Conservation (phyloP, 2,113 vertebrate genomes). For the Clarias magur region DNA sequence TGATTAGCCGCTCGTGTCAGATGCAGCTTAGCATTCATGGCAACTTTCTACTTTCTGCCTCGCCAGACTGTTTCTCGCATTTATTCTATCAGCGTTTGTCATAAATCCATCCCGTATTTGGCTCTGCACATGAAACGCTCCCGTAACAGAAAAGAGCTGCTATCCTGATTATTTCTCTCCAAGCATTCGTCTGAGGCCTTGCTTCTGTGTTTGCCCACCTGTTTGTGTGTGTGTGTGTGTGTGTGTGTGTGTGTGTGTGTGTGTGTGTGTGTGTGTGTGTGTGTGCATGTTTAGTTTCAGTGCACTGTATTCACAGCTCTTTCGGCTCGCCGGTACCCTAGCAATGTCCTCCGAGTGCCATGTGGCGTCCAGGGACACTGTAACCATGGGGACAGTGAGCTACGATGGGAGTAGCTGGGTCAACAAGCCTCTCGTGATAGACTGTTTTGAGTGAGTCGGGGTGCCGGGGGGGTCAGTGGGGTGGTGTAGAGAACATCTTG, state of each 20-base stretch:
- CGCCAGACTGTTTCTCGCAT: conserved; percentile 63
- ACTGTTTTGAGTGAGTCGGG: conserved; percentile 55
- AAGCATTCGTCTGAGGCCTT: conserved; percentile 15
- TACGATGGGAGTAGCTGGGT: conserved; percentile 55
- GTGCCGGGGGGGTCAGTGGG: conserved; percentile 51
- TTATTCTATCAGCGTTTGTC: conserved; percentile 8
- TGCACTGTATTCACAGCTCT: conserved; percentile 55
- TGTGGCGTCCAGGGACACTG: conserved; percentile 58
- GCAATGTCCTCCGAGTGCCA: conserved; percentile 33
- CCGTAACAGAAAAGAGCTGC: not conserved
- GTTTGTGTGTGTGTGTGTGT: conserved; percentile 2
- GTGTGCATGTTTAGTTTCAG: conserved; percentile 55
- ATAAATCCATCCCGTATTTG: conserved; percentile 21
- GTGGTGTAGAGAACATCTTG: conserved; percentile 17
- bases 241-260: too few relatives aligned
- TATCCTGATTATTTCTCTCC: not conserved
- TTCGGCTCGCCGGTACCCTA: conserved; percentile 33
- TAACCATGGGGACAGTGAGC: conserved; percentile 40
- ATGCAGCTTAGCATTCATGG: conserved; percentile 95
- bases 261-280: too few relatives aligned
- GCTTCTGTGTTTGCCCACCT: conserved; percentile 51
- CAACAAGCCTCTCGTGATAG: conserved; percentile 62
- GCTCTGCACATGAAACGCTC: not conserved
- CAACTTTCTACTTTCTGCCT: conserved; percentile 90
- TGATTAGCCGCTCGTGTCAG: conserved; percentile 99